Evolutionary conservation across 2,797 vertebrate species (phyloP), one percentile per base, ranked within the genome.

Genomic region (Pseudotriccus pelzelni): DNA sequence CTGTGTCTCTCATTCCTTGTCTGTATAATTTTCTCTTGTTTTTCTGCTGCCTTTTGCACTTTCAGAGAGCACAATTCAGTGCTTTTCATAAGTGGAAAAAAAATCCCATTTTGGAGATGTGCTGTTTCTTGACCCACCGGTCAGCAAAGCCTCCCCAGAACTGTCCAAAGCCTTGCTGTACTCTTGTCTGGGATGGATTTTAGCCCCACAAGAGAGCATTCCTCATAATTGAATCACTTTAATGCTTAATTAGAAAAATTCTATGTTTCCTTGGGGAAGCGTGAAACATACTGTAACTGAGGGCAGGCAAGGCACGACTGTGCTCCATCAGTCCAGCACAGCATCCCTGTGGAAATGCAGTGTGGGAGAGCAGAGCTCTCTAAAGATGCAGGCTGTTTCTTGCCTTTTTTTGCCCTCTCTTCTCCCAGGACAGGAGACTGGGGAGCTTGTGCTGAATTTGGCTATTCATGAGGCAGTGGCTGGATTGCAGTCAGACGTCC

Each of bases 171-270:
- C 69, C 50, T 85, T 81, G 53, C 80, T 91, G 20, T 77, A 17
- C 55, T 84, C 86, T 80, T 89, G 59, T 82, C 78, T 94, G 84
- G 64, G 86, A 68, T 3, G 34, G 49, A 47, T 76, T 93, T 93
- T 25, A 70, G 39, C 46, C 69, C 55, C 47, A 75, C 90, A 60
- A 84, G 94, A 81, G 84, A 96, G 56, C 69, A 59, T 94, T 96
- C 86, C 59, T 93, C 78, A 84, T 96, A 95, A 97, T 94, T 95
- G 83, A 96, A 96, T 95, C 87, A 79, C 67, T 96, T 94, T 56
- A 95, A 90, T 58, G 76, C 92, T 92, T 95, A 96, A 97, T 97
- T 97, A 96, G 93, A 95, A 95, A 91, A 94, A 70, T 17, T 63
- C 82, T 73, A 1, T 72, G 37, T 81, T 91, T 93, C 94, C 73